Conservation (phyloP, 2,888 invertebrate species). For the Cantharis flavilabris region DNA sequence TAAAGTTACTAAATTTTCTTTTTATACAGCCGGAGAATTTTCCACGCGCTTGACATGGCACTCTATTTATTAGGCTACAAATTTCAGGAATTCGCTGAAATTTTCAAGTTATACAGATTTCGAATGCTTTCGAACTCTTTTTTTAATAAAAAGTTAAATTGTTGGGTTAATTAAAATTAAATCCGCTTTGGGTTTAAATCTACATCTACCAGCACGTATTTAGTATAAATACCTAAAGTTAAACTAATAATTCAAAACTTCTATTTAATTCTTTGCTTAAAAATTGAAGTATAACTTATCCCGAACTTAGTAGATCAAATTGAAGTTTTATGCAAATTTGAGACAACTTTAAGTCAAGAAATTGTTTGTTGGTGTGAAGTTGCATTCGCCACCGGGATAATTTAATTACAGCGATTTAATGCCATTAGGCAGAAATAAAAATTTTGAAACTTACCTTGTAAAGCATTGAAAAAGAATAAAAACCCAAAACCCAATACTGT, state of each 20-base stretch:
- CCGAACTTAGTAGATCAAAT: not conserved
- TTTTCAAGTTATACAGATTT: not conserved
- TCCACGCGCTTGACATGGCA: not conserved
- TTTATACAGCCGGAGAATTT: not conserved
- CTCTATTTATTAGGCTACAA: not conserved
- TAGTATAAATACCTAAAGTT: not conserved
- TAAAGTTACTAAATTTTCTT: not conserved
- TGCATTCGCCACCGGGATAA: not conserved
- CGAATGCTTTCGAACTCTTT: not conserved
- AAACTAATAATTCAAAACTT: not conserved
- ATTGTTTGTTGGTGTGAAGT: not conserved
- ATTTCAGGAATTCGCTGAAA: not conserved
- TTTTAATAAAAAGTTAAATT: not conserved
- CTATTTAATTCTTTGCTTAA: not conserved
- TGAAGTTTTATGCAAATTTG: not conserved
- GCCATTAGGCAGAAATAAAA: not conserved
- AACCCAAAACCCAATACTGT: constrained; percentile 8
- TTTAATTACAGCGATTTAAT: not conserved
- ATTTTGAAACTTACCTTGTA: constrained; percentile 19
- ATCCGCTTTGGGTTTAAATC: not conserved
- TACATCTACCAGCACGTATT: not conserved
- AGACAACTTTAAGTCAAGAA: not conserved
- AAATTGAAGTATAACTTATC: not conserved
- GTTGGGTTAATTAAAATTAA: not conserved
- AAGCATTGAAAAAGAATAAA: constrained; percentile 12